phyloP scores from a whole-genome alignment of 1,140 invertebrate genomes.

The Heterodera carotae region DNA sequence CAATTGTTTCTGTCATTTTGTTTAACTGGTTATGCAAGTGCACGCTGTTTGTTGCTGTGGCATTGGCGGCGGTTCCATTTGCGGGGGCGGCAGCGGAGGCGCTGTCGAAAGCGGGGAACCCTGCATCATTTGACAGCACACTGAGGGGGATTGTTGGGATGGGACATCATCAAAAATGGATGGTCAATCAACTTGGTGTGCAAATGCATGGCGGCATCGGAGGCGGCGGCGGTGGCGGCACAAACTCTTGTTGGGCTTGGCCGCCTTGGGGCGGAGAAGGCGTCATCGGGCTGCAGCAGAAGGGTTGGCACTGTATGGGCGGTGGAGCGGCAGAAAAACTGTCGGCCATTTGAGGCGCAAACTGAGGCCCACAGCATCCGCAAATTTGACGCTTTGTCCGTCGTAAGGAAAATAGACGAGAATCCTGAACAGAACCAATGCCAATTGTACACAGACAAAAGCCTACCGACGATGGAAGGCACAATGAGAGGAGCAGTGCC shows the following conservation, averaged over 20 bases:
- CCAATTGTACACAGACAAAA: not conserved
- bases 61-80: slow-evolving; percentile 20
- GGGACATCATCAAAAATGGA: not conserved
- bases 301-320: slow-evolving; percentile 23
- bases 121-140: slow-evolving; percentile 10
- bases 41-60: slow-evolving; percentile 26
- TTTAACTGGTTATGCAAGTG: slow-evolving; percentile 31
- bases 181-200: not conserved
- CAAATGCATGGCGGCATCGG: slow-evolving; percentile 18
- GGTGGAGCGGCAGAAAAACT: slow-evolving; percentile 10
- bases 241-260: not conserved
- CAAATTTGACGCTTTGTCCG: slow-evolving; percentile 19
- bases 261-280: too few relatives aligned
- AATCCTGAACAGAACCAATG: slow-evolving; percentile 2
- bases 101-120: not conserved
- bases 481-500: not conserved
- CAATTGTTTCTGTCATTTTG: not conserved
- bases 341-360: slow-evolving; percentile 1
- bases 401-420: slow-evolving; percentile 10
- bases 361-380: slow-evolving; percentile 11
- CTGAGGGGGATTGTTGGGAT: not conserved
- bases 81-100: slow-evolving; percentile 17
- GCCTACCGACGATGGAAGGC: not conserved
- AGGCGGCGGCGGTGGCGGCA: slow-evolving; percentile 14
- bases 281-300: slow-evolving; percentile 21